These are phyloP conservation scores for Brachionus plicatilis DNA, from an alignment of 1,140 invertebrate genomes.

Conservation along the genomic window DNA sequence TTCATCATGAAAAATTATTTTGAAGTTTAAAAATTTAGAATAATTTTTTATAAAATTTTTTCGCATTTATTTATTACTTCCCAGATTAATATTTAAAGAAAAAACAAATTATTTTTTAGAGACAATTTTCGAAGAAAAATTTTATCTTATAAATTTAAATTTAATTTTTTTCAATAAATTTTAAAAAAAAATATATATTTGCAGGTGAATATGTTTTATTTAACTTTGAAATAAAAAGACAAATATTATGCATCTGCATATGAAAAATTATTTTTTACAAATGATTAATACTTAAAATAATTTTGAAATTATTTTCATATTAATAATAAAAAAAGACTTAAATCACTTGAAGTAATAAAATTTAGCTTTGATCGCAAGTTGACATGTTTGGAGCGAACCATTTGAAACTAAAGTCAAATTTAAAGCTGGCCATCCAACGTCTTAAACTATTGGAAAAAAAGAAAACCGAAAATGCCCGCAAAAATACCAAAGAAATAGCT, in stretches of 20 bases:
- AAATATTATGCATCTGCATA: background rate
- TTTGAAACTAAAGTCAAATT: slow-evolving; percentile 89
- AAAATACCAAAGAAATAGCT: slow-evolving; percentile 38
- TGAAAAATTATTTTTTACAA: background rate
- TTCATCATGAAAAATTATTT: too few species aligned
- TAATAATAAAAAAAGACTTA: background rate
- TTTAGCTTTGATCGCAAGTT: background rate
- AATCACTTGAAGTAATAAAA: background rate
- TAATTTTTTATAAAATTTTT: too few species aligned
- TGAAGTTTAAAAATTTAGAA: too few species aligned
- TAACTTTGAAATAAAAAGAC: background rate
- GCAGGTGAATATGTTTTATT: too few species aligned
- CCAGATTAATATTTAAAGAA: too few species aligned
- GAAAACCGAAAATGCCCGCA: slow-evolving; percentile 62
- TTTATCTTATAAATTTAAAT: too few species aligned
- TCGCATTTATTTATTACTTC: too few species aligned
- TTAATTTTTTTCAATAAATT: too few species aligned
- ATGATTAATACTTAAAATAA: background rate
- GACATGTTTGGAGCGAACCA: slow-evolving; percentile 65
- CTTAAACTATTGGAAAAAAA: slow-evolving; percentile 94
- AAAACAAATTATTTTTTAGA: too few species aligned
- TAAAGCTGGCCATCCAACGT: slow-evolving; percentile 81
- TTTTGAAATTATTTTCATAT: background rate
- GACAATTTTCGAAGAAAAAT: too few species aligned
- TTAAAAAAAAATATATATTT: too few species aligned